Conservation (phyloP, 1,140 invertebrate genomes). For the Brachionus calyciflorus region DNA sequence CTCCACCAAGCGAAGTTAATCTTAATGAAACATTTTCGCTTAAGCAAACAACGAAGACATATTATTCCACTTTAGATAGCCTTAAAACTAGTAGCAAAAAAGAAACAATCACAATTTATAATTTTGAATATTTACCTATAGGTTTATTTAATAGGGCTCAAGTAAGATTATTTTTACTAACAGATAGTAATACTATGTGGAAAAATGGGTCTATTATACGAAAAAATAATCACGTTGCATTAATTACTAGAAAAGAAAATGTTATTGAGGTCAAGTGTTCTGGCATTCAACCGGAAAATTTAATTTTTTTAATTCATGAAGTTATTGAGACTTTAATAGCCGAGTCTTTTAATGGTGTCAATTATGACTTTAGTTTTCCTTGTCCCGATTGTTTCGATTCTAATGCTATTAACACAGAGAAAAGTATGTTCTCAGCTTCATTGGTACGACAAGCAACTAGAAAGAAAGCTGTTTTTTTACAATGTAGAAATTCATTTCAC, state of each 20-base stretch:
- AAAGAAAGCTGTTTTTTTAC: constrained; percentile 56
- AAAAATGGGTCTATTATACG: constrained; percentile 56
- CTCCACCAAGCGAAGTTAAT: constrained; percentile 52
- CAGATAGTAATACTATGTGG: constrained; percentile 56
- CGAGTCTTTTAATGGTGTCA: constrained; percentile 58
- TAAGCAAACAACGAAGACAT: background rate
- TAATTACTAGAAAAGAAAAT: constrained; percentile 51
- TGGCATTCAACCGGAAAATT: constrained; percentile 57
- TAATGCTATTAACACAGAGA: constrained; percentile 50
- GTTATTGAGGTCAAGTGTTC: constrained; percentile 54
- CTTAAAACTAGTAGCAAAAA: background rate
- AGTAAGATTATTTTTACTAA: constrained; percentile 57
- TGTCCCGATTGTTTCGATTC: constrained; percentile 55
- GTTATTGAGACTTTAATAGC: constrained; percentile 56
- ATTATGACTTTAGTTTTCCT: constrained; percentile 55
- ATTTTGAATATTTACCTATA: constrained; percentile 53
- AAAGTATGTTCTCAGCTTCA: constrained; percentile 53
- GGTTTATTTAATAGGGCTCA: constrained; percentile 60
- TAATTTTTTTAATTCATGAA: constrained; percentile 57
- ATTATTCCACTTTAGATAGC: too few relatives aligned
- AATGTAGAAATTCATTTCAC: constrained; percentile 59
- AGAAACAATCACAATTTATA: constrained; percentile 48
- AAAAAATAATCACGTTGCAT: constrained; percentile 57
- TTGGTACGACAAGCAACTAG: constrained; percentile 53
- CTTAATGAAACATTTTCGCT: too few relatives aligned